phyloP scores from a whole-genome alignment of 2,797 vertebrate species.

The Poeciliopsis turneri region DNA sequence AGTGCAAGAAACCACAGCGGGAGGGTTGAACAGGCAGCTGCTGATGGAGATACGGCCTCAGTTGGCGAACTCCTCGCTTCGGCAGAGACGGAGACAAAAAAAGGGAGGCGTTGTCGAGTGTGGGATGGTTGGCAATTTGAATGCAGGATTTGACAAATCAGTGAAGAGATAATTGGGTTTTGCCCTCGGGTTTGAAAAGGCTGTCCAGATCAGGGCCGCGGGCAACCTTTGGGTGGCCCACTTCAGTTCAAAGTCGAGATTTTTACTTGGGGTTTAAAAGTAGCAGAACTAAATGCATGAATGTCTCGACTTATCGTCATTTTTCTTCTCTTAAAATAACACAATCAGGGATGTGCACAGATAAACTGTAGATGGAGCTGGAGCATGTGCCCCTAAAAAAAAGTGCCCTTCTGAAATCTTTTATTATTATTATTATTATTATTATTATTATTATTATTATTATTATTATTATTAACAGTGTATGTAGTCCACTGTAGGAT shows the following conservation, averaged over 20 bases:
- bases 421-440: too few species aligned
- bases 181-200: neutral
- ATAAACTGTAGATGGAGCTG: too few species aligned
- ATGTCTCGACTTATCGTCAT: neutral
- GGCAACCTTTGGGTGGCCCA: neutral
- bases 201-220: neutral
- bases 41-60: neutral
- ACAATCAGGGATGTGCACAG: too few species aligned
- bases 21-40: conserved; percentile 8
- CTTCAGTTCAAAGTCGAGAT: neutral
- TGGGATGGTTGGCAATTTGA: conserved; percentile 12
- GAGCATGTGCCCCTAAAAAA: too few species aligned
- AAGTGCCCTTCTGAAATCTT: too few species aligned
- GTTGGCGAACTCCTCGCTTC: neutral
- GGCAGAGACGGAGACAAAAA: neutral
- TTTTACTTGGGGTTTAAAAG: neutral
- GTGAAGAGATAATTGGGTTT: neutral
- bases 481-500: too few species aligned
- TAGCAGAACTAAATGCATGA: neutral
- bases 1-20: neutral
- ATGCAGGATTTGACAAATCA: conserved; percentile 10
- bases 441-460: too few species aligned
- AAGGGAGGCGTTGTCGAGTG: neutral
- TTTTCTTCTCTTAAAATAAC: neutral
- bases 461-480: too few species aligned